These are phyloP conservation scores for Dinothrombium tinctorium DNA, from an alignment of 1,140 invertebrate genomes.

Conservation along the genomic window DNA sequence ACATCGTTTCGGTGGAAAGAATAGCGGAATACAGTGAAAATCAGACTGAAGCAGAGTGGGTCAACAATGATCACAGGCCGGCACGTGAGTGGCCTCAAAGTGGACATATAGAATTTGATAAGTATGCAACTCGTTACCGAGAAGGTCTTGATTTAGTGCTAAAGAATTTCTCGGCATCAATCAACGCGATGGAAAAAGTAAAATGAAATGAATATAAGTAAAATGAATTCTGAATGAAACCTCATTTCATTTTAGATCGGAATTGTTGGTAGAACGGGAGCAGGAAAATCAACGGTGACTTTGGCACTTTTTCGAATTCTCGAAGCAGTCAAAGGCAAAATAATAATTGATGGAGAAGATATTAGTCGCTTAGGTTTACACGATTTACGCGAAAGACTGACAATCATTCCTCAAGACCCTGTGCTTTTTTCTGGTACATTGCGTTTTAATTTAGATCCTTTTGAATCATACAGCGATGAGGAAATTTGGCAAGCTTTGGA, in stretches of 20 bases:
- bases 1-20: conserved; percentile 36
- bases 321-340: conserved; percentile 35
- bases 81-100: not conserved
- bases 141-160: not conserved
- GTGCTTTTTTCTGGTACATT: conserved; percentile 29
- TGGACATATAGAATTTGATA: not conserved
- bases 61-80: not conserved
- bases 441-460: conserved; percentile 21
- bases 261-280: conserved; percentile 13
- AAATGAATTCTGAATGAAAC: too few relatives aligned
- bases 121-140: conserved; percentile 3
- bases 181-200: not conserved
- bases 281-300: conserved; percentile 30
- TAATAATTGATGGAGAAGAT: conserved; percentile 71
- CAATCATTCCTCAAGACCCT: conserved; percentile 61
- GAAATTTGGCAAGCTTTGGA: conserved; percentile 16
- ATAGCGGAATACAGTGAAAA: conserved; percentile 30
- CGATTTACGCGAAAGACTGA: conserved; percentile 52
- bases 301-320: conserved; percentile 30
- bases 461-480: conserved; percentile 11
- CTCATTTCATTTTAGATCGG: too few relatives aligned
- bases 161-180: not conserved
- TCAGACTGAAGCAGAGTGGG: conserved; percentile 12
- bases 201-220: too few relatives aligned
- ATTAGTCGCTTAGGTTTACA: conserved; percentile 68